phyloP scores from a whole-genome alignment of 2,113 vertebrate genomes.

The Oriolus oriolus region DNA sequence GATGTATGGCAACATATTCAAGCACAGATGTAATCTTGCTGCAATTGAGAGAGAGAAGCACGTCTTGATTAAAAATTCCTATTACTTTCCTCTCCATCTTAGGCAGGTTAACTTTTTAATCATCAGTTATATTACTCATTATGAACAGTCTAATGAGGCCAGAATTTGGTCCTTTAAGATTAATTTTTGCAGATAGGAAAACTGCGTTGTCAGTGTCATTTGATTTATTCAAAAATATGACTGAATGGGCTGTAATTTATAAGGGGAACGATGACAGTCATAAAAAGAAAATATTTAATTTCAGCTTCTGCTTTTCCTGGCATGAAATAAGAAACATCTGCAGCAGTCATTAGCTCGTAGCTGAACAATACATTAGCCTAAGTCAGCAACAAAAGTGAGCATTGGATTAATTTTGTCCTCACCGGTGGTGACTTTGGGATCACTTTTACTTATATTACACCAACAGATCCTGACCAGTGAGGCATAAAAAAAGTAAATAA shows the following conservation, averaged over 20 bases:
- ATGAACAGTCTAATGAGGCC: conserved; percentile 46
- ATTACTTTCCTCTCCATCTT: not conserved
- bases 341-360: conserved; percentile 42
- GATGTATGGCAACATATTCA: not conserved
- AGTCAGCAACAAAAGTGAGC: not conserved
- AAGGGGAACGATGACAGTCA: conserved; percentile 37
- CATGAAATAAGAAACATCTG: conserved; percentile 52
- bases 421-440: not conserved
- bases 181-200: conserved; percentile 55
- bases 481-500: not conserved
- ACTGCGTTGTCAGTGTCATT: conserved; percentile 42
- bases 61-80: conserved; percentile 18
- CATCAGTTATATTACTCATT: not conserved
- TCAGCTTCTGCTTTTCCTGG: conserved; percentile 54
- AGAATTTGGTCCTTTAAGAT: conserved; percentile 46
- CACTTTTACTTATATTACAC: not conserved
- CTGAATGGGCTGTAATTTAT: conserved; percentile 51
- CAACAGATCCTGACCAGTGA: not conserved
- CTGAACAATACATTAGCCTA: conserved; percentile 20
- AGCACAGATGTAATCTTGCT: not conserved
- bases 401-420: conserved; percentile 13
- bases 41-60: not conserved
- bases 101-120: conserved; percentile 29
- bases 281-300: conserved; percentile 66
- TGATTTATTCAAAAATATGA: conserved; percentile 60